These are phyloP conservation scores for Philereme transversata DNA, from an alignment of 2,888 invertebrate species.

Conservation along the genomic window DNA sequence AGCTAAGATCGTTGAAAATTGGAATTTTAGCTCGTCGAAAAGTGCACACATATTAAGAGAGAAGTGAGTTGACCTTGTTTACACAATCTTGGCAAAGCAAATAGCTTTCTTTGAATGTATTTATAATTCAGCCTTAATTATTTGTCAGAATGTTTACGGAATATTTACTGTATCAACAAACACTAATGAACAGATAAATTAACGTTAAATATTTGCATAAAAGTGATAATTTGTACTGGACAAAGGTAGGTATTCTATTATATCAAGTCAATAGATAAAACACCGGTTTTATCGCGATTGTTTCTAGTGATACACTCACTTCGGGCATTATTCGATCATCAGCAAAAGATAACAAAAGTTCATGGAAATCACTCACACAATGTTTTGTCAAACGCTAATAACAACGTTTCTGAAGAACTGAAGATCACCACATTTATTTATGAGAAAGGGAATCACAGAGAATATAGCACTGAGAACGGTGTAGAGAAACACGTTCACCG, in stretches of 20 bases:
- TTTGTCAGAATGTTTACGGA: conserved; percentile 4
- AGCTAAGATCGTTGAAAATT: not conserved
- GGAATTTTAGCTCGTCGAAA: not conserved
- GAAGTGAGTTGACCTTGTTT: conserved; percentile 10
- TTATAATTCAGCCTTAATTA: conserved; percentile 20
- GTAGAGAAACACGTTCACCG: conserved; percentile 48
- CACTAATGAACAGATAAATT: not conserved
- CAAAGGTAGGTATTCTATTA: conserved; percentile 8
- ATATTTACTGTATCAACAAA: not conserved
- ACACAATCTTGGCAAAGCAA: conserved; percentile 11
- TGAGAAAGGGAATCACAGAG: conserved; percentile 51
- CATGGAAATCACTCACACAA: conserved; percentile 28
- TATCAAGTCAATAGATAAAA: conserved; percentile 8
- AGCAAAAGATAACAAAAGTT: conserved; percentile 28
- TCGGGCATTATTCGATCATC: conserved; percentile 22
- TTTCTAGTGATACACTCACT: conserved; percentile 20
- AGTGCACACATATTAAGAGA: conserved; percentile 1
- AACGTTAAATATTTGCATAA: conserved; percentile 24
- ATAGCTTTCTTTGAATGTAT: conserved; percentile 13
- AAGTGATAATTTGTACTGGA: conserved; percentile 16
- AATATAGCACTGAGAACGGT: conserved; percentile 51
- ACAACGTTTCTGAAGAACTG: conserved; percentile 57
- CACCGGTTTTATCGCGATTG: conserved; percentile 30
- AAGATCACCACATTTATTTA: conserved; percentile 56
- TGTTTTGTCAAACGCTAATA: conserved; percentile 55